Evolutionary conservation across 1,140 invertebrate genomes (phyloP), one percentile per base, ranked within the genome.

Genomic region (Panulirus ornatus): DNA sequence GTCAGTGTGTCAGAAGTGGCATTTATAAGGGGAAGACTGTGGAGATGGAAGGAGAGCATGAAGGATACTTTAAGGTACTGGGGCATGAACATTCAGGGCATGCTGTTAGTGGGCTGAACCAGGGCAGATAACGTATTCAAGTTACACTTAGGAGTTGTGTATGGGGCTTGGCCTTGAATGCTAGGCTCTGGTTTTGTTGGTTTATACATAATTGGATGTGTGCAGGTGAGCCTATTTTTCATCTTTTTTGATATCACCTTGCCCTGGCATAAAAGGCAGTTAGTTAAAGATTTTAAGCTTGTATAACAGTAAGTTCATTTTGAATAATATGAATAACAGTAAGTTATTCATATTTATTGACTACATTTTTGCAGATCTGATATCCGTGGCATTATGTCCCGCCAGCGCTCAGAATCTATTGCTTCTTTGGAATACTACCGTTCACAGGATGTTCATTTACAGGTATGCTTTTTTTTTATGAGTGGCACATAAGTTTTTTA

Each of bases 371-470:
- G 47, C 58, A 85, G 71, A 75, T 70, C 27, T 19, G 34, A 76
- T 30, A 38, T 47, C 36, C 34, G 5, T 2, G 11, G 71, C 34
- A 30, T 84, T n/a, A 71, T 70, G 82, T 84, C 66, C 34, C 54
- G 58, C n/a, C 34, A 16, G 30, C 58, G 54, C n/a, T 71, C 66
- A 27, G 82, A 40, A 30, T 84, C 66, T 0, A 40, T 70, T 16
- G 58, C 58, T 14, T 70, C 66, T 9, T 38, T 84, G 36, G 40
- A 84, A 6, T 84, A 66, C 42, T 84, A 84, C 40, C 27, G 66
- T 30, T 38, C 78, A 30, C 47, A 36, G 8, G 44, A 81, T 38
- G 58, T 47, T 9, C 11, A 34, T 36, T 38, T 81, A 27, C 78
- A 81, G 51, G 78, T 81, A 44, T 9, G 42, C 3, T 19, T 58